These are phyloP conservation scores for Protophormia terraenovae DNA, from an alignment of 2,888 invertebrate species.

Conservation along the genomic window DNA sequence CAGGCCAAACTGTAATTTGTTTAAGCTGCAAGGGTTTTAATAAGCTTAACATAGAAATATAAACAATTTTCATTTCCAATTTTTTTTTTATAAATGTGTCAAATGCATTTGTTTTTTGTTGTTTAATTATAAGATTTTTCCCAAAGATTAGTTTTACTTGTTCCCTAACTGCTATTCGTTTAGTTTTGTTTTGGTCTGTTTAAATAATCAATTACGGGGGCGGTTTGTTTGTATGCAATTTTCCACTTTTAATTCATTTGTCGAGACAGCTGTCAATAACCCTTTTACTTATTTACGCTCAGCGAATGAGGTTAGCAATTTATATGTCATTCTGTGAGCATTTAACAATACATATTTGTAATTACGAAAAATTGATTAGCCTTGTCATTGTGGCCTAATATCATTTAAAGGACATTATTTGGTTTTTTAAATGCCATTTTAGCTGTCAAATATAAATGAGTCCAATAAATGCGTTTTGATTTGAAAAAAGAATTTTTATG, in stretches of 20 bases:
- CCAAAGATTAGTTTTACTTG: constrained; percentile 45
- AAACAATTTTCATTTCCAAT: background rate
- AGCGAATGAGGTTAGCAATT: background rate
- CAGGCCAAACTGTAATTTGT: background rate
- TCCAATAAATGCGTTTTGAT: no score
- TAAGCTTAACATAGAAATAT: background rate
- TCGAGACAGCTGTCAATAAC: constrained; percentile 59
- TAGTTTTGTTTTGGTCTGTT: background rate
- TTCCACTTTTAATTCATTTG: constrained; percentile 42
- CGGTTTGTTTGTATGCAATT: constrained; percentile 58
- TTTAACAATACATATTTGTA: constrained; percentile 3
- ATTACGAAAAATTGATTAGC: constrained; percentile 55
- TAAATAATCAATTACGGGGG: constrained; percentile 62
- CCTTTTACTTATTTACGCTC: background rate
- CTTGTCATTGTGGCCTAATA: background rate
- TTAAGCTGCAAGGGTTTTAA: background rate
- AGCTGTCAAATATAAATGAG: constrained; percentile 15
- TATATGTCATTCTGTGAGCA: background rate
- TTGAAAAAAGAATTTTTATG: no score
- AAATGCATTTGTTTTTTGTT: constrained; percentile 55
- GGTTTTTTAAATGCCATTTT: background rate
- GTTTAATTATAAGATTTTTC: constrained; percentile 51
- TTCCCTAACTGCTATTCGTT: background rate
- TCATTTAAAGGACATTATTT: background rate
- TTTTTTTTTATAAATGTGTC: constrained; percentile 47